phyloP scores from a whole-genome alignment of 2,888 invertebrate species.

The Amblyjoppa proteus region DNA sequence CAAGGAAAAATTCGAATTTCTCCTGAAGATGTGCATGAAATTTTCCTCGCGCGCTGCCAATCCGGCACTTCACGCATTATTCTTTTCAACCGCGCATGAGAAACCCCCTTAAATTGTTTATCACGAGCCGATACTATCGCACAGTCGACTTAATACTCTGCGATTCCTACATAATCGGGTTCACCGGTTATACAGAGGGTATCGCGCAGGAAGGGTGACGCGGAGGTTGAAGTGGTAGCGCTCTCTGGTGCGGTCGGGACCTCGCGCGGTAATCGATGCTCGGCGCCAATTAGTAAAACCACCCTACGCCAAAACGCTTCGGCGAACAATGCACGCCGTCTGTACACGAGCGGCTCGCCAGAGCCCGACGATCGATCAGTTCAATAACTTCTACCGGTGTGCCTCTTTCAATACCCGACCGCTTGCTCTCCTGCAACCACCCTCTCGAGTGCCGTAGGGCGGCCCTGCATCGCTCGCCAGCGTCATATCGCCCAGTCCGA shows the following conservation, averaged over 20 bases:
- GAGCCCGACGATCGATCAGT: constrained; percentile 76
- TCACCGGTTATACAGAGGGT: constrained; percentile 49
- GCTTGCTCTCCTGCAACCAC: constrained; percentile 17
- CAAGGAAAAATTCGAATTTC: too few relatives aligned
- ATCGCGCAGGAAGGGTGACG: constrained; percentile 15
- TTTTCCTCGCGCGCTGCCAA: too few relatives aligned
- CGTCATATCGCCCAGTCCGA: too few relatives aligned
- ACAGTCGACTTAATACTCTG: too few relatives aligned
- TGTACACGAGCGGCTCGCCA: constrained; percentile 61
- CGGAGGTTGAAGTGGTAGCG: constrained; percentile 52
- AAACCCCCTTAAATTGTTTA: constrained; percentile 51
- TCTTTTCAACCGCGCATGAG: too few relatives aligned
- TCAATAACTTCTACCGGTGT: constrained; percentile 44
- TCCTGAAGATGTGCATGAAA: too few relatives aligned
- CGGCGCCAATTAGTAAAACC: constrained; percentile 81
- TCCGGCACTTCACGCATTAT: too few relatives aligned
- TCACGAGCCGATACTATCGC: constrained; percentile 16
- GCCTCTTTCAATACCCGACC: constrained; percentile 33
- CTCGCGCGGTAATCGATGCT: constrained; percentile 78
- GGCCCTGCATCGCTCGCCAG: not conserved
- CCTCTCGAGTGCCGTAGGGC: not conserved
- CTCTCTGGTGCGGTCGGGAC: constrained; percentile 53
- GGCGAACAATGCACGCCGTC: constrained; percentile 77
- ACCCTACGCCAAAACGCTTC: constrained; percentile 75
- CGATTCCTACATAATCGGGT: constrained; percentile 45